Base-by-base conservation (phyloP, 2,113 vertebrate genomes). In the Lamprotornis superbus region DNA sequence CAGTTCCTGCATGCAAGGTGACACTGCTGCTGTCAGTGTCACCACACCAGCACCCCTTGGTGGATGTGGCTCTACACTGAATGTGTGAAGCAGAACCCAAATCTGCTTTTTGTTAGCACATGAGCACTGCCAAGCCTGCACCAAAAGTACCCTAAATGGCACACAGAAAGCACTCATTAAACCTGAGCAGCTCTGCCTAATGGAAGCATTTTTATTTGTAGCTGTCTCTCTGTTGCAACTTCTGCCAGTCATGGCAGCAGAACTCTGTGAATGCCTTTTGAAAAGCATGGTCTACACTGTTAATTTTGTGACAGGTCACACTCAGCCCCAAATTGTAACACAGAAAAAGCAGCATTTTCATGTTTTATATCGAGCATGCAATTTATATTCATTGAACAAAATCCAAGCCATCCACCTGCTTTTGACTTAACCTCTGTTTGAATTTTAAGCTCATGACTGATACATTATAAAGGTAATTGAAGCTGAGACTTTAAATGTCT, bases 341-440 rank as follows among this genome's bases (percentile, higher is more conserved):
- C 40, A 63, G 77, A 44, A 67, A 85, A 60, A 71, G 47, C 76
- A 75, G 21, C 59, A 2, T 80, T 86, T 83, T 86, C 30, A 10
- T 71, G 53, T 78, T 93, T 94, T 81, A 52, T 75, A 40, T 60
- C 1, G 4, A 90, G 68, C 35, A 7, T 44, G 79, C 69, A 71
- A 86, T 96, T 95, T 94, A 89, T 93, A 94, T 92, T 95, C 88
- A 90, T 90, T 86, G 75, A 94, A 68, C 64, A 94, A 90, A 96
- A 90, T 87, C 90, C 86, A 89, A 86, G 49, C 49, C 80, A 92
- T 93, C 37, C 80, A 90, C 80, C 80, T 97, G 90, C 93, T 92
- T 96, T 96, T 95, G 88, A 93, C 83, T 96, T 96, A 94, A 94
- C 90, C 79, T 94, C 71, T 88, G 89, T 93, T 94, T 91, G 93